phyloP scores from a whole-genome alignment of 2,797 vertebrate species.

The Neosilurus hyrtlii region DNA sequence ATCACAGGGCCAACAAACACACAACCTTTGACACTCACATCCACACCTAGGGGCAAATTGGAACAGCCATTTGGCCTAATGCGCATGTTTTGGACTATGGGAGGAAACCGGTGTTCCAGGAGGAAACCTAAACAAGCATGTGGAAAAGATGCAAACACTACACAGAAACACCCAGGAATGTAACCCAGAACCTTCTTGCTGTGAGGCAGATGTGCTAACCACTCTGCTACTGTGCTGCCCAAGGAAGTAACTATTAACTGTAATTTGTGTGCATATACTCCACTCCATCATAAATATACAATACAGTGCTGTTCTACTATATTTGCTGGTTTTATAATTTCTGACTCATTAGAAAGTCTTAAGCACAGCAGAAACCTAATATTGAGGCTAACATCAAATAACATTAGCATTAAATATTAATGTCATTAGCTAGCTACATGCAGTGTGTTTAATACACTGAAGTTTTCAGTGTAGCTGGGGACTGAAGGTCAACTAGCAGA shows the following conservation, averaged over 20 bases:
- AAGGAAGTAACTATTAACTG: neutral
- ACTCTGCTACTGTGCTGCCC: too few species aligned
- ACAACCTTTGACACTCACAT: too few species aligned
- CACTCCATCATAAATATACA: neutral
- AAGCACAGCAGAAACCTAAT: neutral
- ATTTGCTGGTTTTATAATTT: neutral
- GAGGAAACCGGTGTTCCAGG: too few species aligned
- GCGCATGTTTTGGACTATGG: too few species aligned
- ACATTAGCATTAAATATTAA: slow-evolving; percentile 13
- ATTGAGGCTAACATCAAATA: neutral
- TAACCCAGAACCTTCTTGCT: too few species aligned
- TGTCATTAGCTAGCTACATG: neutral
- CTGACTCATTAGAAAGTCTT: neutral
- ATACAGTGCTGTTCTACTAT: neutral
- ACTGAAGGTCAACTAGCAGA: slow-evolving; percentile 1
- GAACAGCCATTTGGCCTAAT: too few species aligned
- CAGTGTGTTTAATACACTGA: slow-evolving; percentile 1
- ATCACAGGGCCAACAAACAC: too few species aligned
- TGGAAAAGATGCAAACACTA: too few species aligned
- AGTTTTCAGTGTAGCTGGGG: neutral
- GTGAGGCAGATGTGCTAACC: too few species aligned
- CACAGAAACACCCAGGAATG: too few species aligned
- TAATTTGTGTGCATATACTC: neutral
- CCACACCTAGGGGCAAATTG: too few species aligned
- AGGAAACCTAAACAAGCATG: too few species aligned